Evolutionary conservation across 2,797 vertebrate genomes (phyloP).

Genomic region (Myotis daubentonii): DNA sequence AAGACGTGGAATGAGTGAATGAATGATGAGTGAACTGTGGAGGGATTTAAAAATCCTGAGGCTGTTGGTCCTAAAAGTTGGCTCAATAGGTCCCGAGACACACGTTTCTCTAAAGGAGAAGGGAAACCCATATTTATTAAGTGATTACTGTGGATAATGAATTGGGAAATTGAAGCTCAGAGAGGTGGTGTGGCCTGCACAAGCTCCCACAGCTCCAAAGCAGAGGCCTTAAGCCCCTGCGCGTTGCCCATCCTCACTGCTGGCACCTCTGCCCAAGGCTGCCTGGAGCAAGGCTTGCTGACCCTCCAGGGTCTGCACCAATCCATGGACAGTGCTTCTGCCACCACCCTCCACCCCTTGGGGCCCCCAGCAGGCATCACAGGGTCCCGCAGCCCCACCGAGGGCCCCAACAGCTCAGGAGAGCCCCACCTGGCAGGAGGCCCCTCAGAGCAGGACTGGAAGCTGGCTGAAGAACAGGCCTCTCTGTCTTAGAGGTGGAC

Average conservation of each 20-base stretch:
- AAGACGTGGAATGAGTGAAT: not conserved
- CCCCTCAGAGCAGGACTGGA: not conserved
- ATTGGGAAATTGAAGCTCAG: not conserved
- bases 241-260: not conserved
- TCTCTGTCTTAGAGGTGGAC: constrained; percentile 51
- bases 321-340: not conserved
- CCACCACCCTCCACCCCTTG: fast-evolving
- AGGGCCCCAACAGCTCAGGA: constrained; percentile 24
- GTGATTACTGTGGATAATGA: not conserved
- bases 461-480: constrained; percentile 16
- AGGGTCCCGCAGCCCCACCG: not conserved
- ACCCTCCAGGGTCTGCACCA: not conserved
- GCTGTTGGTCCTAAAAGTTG: not conserved
- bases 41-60: not conserved
- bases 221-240: not conserved
- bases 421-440: not conserved
- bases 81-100: not conserved
- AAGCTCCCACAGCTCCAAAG: not conserved
- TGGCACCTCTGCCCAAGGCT: not conserved
- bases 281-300: not conserved
- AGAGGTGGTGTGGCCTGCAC: not conserved
- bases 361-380: not conserved
- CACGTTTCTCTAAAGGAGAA: not conserved
- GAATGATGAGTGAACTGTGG: not conserved
- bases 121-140: not conserved